Percentiles rank a stretch among this genome's conserved stretches.
Conservation (phyloP, 2,797 vertebrate species). For the Chelonia mydas region DNA sequence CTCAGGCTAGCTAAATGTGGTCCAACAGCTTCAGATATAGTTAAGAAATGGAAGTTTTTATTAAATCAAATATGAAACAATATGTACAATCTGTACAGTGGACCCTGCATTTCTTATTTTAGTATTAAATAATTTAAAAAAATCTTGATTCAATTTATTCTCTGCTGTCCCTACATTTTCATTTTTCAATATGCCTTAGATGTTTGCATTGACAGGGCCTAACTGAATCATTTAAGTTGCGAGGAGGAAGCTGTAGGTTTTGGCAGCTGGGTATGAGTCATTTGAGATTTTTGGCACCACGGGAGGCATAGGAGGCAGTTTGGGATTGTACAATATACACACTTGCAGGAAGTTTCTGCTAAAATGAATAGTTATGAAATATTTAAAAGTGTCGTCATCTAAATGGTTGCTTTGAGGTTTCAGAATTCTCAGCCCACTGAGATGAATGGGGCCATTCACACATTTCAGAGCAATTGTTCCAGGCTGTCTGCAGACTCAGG, state of each 20-base stretch:
- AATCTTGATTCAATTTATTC: neutral
- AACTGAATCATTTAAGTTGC: neutral
- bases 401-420: neutral
- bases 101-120: neutral
- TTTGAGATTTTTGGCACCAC: neutral
- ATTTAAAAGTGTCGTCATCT: neutral
- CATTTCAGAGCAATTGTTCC: neutral
- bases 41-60: neutral
- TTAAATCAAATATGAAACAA: neutral
- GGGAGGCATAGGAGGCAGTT: neutral
- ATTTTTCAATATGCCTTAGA: neutral
- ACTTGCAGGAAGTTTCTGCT: neutral
- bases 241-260: neutral
- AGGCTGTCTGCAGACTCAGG: neutral
- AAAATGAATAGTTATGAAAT: neutral
- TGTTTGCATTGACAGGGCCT: neutral
- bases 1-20: neutral
- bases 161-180: neutral
- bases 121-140: neutral
- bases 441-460: neutral
- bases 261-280: neutral
- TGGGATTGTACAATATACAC: neutral
- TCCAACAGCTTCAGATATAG: neutral
- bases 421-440: neutral
- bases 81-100: neutral